These are phyloP conservation scores for Lagopus leucura DNA, from an alignment of 2,113 vertebrate species.

Conservation along the genomic window DNA sequence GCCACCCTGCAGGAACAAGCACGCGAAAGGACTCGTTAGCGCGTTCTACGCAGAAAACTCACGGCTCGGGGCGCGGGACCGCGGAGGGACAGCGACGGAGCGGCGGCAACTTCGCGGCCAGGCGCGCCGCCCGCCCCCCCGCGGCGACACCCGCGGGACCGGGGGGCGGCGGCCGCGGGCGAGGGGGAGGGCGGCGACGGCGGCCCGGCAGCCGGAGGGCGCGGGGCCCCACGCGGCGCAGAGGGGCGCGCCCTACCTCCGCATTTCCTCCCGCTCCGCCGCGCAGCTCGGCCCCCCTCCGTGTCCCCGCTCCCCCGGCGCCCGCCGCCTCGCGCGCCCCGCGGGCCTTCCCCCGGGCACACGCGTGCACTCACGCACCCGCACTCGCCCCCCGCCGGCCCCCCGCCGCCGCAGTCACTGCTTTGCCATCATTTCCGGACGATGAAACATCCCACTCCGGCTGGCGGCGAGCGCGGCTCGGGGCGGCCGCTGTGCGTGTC, in stretches of 20 bases:
- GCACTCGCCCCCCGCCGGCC: not conserved
- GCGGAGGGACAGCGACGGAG: not conserved
- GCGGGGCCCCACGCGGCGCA: not conserved
- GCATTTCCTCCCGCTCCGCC: not conserved
- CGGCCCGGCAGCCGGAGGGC: not conserved
- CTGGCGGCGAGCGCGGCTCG: not conserved
- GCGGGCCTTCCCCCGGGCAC: not conserved
- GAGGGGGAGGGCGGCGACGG: not conserved
- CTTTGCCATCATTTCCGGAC: constrained; percentile 91
- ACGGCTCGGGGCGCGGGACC: constrained; percentile 7
- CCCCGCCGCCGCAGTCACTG: not conserved
- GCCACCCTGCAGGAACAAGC: constrained; percentile 75
- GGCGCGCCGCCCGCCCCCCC: constrained; percentile 31
- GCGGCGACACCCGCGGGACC: not conserved
- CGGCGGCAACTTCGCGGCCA: constrained; percentile 3
- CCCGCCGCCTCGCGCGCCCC: not conserved
- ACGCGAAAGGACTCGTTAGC: constrained; percentile 38
- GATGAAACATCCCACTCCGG: constrained; percentile 70
- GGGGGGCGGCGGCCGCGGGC: not conserved
- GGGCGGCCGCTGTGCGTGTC: not conserved
- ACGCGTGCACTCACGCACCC: not conserved
- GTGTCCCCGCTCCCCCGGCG: not conserved
- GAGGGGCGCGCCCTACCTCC: not conserved
- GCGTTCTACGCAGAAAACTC: constrained; percentile 5
- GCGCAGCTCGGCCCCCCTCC: not conserved